Conservation (phyloP, 2,113 vertebrate genomes). For the Collichthys lucidus region DNA sequence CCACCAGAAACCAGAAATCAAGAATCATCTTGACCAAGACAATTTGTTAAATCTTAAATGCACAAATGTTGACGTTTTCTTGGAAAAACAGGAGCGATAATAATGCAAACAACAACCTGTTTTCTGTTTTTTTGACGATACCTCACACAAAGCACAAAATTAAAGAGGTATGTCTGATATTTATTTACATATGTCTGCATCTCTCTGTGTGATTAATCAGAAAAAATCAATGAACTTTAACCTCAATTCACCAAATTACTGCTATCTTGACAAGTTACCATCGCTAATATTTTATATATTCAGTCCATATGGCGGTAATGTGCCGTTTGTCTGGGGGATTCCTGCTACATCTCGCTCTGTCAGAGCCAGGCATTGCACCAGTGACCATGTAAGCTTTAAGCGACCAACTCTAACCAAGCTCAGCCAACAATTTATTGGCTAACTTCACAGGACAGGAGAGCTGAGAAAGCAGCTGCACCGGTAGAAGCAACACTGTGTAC, state of each 20-base stretch:
- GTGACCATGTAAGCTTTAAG: conserved; percentile 6
- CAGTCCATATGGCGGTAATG: neutral
- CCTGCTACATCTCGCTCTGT: neutral
- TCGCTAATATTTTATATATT: neutral
- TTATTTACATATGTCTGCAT: neutral
- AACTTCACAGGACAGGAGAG: neutral
- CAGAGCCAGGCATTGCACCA: conserved; percentile 13
- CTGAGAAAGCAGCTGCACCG: conserved; percentile 9
- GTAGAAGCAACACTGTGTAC: neutral
- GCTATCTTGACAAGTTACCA: neutral
- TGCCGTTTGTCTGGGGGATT: neutral
- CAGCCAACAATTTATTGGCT: neutral
- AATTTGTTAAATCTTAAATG: neutral
- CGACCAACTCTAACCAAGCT: conserved; percentile 11
- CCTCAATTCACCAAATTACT: too few relatives aligned
- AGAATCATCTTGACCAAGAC: neutral
- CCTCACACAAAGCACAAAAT: too few relatives aligned
- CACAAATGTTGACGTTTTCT: neutral
- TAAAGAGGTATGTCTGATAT: neutral
- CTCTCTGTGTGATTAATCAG: neutral
- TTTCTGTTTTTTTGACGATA: too few relatives aligned
- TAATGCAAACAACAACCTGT: too few relatives aligned
- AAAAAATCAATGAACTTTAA: neutral
- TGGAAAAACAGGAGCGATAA: neutral
- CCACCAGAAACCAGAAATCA: neutral